Base-by-base conservation (phyloP, 2,888 invertebrate species). In the Neoitamus cyanurus region DNA sequence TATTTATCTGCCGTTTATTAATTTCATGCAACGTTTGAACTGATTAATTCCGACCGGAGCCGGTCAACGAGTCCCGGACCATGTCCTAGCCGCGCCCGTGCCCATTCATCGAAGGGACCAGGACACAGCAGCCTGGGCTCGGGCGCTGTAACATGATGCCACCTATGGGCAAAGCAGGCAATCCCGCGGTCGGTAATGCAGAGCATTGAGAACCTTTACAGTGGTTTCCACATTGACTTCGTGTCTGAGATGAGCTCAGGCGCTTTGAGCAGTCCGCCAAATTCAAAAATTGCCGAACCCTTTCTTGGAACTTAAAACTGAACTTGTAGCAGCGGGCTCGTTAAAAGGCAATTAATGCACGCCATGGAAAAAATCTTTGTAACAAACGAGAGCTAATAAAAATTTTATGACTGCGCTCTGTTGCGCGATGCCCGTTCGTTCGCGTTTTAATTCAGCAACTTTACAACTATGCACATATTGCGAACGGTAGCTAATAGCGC, bases 11-110 rank as follows among this genome's bases (percentile, higher is more conserved):
- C 36, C 68, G 42, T 30, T 84, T 84, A 77, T 77, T 75, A 68
- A 84, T 77, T 84, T 84, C 68, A 84, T 84, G 84, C 84, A 77
- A 77, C 77, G 48, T 77, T 84, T 68, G 84, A 75, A 69, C 75
- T 69, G 73, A 68, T 84, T 77, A 84, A 58, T 83, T 58, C 69
- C 69, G 68, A 9, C 2, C 34, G 75, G 58, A 1, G n/a, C 34
- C n/a, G 11, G 7, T 9, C n/a, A n/a, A n/a, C n/a, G n/a, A n/a
- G n/a, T n/a, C n/a, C n/a, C n/a, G n/a, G n/a, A n/a, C n/a, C n/a
- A n/a, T n/a, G n/a, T n/a, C n/a, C n/a, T n/a, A 5, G 31, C 30
- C 1, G 70, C 70, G 30, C 28, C 6, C 58, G 42, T 34, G 7
- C 34, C 34, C 34, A 7, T n/a, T n/a, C n/a, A n/a, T n/a, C 48